A percentile compares a stretch with the other conserved stretches of the same genome.
Conservation (phyloP, 2,888 invertebrate genomes). For the Acrocera orbiculus region DNA sequence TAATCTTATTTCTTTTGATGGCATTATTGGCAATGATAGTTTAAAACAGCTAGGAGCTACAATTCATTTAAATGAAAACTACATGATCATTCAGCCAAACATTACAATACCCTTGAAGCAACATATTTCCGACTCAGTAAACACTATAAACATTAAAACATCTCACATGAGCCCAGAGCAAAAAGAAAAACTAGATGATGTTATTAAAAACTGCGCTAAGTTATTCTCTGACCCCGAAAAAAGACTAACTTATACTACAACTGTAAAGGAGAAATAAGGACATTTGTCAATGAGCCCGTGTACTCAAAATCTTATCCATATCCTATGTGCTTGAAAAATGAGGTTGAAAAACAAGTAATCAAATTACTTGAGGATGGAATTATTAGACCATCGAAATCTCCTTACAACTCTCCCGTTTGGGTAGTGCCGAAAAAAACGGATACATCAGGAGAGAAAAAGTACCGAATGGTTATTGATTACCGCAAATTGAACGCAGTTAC, state of each 20-base stretch:
- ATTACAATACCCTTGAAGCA: constrained; percentile 5
- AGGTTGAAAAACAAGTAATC: not conserved
- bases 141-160: constrained; percentile 2
- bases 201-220: not conserved
- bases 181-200: not conserved
- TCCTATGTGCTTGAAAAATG: not conserved
- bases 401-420: constrained; percentile 11
- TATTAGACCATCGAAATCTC: constrained; percentile 10
- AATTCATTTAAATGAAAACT: constrained; percentile 6
- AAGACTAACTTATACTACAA: not conserved
- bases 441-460: constrained; percentile 8
- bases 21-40: constrained; percentile 9
- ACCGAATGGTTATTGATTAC: constrained; percentile 7
- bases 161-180: constrained; percentile 1
- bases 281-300: not conserved
- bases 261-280: constrained; percentile 1
- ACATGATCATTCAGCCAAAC: constrained; percentile 3
- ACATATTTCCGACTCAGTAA: constrained; percentile 2
- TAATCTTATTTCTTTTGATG: constrained; percentile 4
- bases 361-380: constrained; percentile 2
- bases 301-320: constrained; percentile 1
- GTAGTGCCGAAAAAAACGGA: constrained; percentile 6
- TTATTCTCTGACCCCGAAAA: not conserved
- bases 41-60: constrained; percentile 5
- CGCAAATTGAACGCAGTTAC: constrained; percentile 3